Base-by-base conservation (phyloP, 2,888 invertebrate genomes). In the Rhopalosiphum nymphaeae region DNA sequence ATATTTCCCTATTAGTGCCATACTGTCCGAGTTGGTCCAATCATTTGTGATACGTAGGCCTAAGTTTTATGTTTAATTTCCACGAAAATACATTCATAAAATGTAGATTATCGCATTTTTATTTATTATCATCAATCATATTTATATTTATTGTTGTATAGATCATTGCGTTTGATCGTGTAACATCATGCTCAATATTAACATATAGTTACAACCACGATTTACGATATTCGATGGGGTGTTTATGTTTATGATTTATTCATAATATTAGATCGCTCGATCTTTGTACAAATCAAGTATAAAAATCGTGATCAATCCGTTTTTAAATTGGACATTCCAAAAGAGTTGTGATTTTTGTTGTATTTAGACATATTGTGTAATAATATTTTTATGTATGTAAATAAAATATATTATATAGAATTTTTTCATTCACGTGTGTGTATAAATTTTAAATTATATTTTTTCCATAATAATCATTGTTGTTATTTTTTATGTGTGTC, bases 1-100 rank as follows among this genome's bases (percentile, higher is more conserved):
- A 44, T 86, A 49, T 84, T 84, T 84, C 49, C 10, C n/a, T 88
- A 78, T 93, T 93, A 85, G 89, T 93, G 93, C 93, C 93, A 93
- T 93, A 93, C 93, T 90, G 46, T 89, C 85, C 84, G 84, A 89
- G 57, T 93, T 93, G 93, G 93, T 90, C 85, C 84, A 93, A 93
- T 89, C n/a, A 36, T 93, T 89, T 93, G 93, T 93, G 93, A 93
- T 93, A 93, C 49, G 61, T 93, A 93, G 29, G 89, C 85, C 85
- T 93, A 90, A 89, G 93, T 93, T 85, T 85, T 85, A 57, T 90
- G 36, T 89, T 53, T 26, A 85, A 57, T 85, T 90, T 93, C 49
- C 11, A 93, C 56, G 2, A 89, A n/a, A 89, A 93, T 46, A 9
- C 16, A 61, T 78, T 89, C 13, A 85, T 46, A 49, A 84, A 49